Percentiles rank a stretch among this genome's conserved stretches.
Conservation (phyloP, 2,113 vertebrate genomes). For the Cairina moschata region DNA sequence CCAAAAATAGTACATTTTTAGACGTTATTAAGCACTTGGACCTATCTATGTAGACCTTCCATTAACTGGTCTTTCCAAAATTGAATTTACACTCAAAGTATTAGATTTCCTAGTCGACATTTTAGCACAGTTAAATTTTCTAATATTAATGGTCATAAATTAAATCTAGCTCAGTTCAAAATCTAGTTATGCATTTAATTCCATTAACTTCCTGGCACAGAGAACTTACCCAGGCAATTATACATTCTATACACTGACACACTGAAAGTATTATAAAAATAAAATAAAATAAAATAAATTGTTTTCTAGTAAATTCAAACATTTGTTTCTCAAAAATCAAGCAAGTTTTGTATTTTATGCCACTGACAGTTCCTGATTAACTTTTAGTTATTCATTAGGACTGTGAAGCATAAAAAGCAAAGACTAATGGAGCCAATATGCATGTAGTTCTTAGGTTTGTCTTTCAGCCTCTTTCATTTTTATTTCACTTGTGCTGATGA, state of each 20-base stretch:
- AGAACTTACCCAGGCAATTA: not conserved
- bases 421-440: not conserved
- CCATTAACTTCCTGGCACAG: conserved; percentile 20
- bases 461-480: not conserved
- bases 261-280: not conserved
- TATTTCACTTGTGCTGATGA: not conserved
- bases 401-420: not conserved
- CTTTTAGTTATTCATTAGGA: not conserved
- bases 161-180: conserved; percentile 21
- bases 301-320: not conserved
- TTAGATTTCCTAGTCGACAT: conserved; percentile 35
- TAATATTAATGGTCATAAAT: conserved; percentile 46
- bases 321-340: not conserved
- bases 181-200: conserved; percentile 46
- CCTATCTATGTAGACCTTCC: not conserved
- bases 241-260: not conserved
- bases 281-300: not conserved
- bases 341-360: not conserved
- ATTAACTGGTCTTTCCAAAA: conserved; percentile 19
- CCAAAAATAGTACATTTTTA: not conserved
- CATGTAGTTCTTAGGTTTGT: not conserved
- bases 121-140: conserved; percentile 50
- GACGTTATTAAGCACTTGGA: not conserved
- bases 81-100: conserved; percentile 16
- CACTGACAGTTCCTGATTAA: not conserved